Conservation (phyloP, 2,797 vertebrate species). For the Brachymystax lenok region DNA sequence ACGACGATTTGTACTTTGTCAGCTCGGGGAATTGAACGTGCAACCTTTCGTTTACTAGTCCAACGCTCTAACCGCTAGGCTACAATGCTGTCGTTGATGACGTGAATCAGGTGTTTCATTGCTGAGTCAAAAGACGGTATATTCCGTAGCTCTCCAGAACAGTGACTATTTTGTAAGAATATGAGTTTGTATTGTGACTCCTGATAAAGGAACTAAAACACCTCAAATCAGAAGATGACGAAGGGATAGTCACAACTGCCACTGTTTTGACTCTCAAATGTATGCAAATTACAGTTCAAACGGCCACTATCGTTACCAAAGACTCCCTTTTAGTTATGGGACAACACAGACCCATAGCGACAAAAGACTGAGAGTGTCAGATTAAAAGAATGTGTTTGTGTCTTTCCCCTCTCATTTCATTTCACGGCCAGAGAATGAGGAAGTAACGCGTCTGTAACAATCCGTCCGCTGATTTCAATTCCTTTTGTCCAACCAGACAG, state of each 20-base stretch:
- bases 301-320: not conserved
- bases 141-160: not conserved
- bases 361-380: constrained; percentile 29
- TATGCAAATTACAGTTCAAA: constrained; percentile 24
- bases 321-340: constrained; percentile 24
- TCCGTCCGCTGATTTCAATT: constrained; percentile 56
- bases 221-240: not conserved
- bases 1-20: no score
- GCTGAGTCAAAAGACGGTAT: not conserved
- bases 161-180: not conserved
- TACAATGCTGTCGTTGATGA: not conserved
- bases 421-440: constrained; percentile 51
- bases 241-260: not conserved
- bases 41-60: no score
- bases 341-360: constrained; percentile 25
- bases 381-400: constrained; percentile 8
- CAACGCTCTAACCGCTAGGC: no score
- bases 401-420: constrained; percentile 49
- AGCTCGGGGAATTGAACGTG: no score
- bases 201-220: not conserved
- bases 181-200: not conserved
- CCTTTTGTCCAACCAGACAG: constrained; percentile 69
- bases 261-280: constrained; percentile 22
- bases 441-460: constrained; percentile 57
- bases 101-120: not conserved